Base-by-base conservation (phyloP, 2,113 vertebrate species). In the Cyanistes caeruleus region DNA sequence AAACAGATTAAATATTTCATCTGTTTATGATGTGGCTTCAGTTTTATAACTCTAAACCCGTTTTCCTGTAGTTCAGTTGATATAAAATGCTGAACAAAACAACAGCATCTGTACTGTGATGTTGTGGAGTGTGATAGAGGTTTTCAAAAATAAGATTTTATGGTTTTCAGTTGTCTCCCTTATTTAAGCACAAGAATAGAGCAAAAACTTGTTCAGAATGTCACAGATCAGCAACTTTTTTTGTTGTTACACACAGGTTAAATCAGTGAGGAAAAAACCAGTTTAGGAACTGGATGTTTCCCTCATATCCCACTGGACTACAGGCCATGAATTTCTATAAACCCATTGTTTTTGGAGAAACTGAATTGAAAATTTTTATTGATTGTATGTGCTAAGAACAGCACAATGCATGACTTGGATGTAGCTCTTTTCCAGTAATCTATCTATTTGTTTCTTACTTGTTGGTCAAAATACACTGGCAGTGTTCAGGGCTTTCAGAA, bases 401-500 rank as follows among this genome's bases (percentile, higher is more conserved):
- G 13, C 62, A 31, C 4, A 8, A 31, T 1, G 5, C 5, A 10
- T 21, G 67, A 13, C 10, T 87, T 27, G 19, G 39, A 41, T 35
- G 30, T 27, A 39, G n/a, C 55, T 96, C 9, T 73, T 73, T 73
- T 30, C n/a, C n/a, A 58, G 15, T 65, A 80, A 83, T 73, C 25
- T 25, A 8, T 90, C 44, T 39, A 39, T 39, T 39, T 83, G 44
- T 89, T 59, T 39, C 37, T 64, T 92, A 27, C 52, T 60, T 67
- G 24, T 63, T 81, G 68, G 49, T 87, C 56, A 84, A 22, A 92
- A 73, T 49, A 46, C 4, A 15, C 68, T 86, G 91, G 28, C 72
- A 31, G 74, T 52, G 58, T n/a, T 63, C 19, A 70, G 74, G 27
- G 56, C 68, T 74, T 94, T 84, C 60, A 89, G 89, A 87, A 89